A percentile compares a stretch with the other conserved stretches of the same genome.
phyloP scores from a whole-genome alignment of 2,888 invertebrate species.

The Euzophera pinguis region DNA sequence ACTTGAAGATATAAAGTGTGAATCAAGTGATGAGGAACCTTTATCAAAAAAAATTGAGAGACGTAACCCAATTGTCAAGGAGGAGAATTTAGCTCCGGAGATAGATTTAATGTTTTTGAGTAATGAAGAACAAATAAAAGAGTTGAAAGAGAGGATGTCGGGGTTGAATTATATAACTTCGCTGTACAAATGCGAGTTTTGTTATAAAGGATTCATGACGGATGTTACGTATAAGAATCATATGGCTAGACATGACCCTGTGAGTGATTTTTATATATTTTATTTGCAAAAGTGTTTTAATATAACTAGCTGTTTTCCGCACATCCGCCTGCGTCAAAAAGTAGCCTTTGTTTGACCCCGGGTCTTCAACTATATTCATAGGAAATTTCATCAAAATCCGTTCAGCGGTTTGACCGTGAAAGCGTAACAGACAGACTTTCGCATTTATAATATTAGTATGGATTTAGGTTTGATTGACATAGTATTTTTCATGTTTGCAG shows the following conservation, averaged over 20 bases:
- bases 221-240: constrained; percentile 54
- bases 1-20: constrained; percentile 5
- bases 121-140: constrained; percentile 50
- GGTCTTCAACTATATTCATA: no score
- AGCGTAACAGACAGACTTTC: no score
- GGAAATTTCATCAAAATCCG: no score
- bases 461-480: no score
- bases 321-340: no score
- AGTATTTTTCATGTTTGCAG: no score
- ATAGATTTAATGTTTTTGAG: constrained; percentile 40
- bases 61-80: constrained; percentile 12
- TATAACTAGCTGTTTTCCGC: no score
- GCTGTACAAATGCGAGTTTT: constrained; percentile 54
- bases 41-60: constrained; percentile 23
- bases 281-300: background rate
- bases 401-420: no score
- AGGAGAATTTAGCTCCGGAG: constrained; percentile 20
- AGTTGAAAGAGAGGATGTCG: constrained; percentile 40
- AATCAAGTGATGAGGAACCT: constrained; percentile 26
- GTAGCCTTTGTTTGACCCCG: no score
- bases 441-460: no score
- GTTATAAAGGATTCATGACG: constrained; percentile 59
- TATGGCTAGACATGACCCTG: constrained; percentile 54
- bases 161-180: constrained; percentile 52
- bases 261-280: no score